Percentiles rank a stretch among this genome's conserved stretches.
phyloP scores from a whole-genome alignment of 2,888 invertebrate genomes.

The Antitype chi region DNA sequence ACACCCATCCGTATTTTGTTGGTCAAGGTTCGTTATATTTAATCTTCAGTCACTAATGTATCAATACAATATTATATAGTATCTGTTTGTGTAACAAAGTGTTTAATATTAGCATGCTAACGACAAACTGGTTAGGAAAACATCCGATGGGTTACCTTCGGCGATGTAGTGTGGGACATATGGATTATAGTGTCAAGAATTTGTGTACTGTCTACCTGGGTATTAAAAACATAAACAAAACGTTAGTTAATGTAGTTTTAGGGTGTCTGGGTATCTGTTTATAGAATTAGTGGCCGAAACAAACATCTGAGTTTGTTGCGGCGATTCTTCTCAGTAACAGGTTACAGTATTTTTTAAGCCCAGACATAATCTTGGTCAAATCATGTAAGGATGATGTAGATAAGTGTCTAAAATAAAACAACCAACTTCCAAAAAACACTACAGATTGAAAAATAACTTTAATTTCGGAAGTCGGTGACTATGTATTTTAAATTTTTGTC shows the following conservation, averaged over 20 bases:
- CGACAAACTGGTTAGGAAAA: slow-evolving; percentile 10
- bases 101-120: slow-evolving; percentile 31
- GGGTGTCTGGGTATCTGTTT: not conserved
- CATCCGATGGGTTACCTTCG: slow-evolving; percentile 33
- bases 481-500: too few relatives aligned
- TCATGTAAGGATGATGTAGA: too few relatives aligned
- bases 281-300: not conserved
- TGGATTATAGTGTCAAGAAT: not conserved
- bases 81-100: slow-evolving; percentile 37
- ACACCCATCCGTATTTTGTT: not conserved
- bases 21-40: slow-evolving; percentile 28
- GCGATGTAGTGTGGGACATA: not conserved
- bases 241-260: slow-evolving; percentile 22
- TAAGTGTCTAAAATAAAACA: too few relatives aligned
- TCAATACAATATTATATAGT: not conserved
- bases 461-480: too few relatives aligned
- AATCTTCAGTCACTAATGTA: slow-evolving; percentile 9
- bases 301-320: too few relatives aligned
- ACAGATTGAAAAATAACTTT: too few relatives aligned
- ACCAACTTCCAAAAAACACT: too few relatives aligned
- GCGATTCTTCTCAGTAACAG: too few relatives aligned
- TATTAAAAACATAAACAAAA: slow-evolving; percentile 22
- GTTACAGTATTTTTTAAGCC: too few relatives aligned
- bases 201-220: not conserved
- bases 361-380: too few relatives aligned